Base-by-base conservation (phyloP, 2,888 invertebrate genomes). In the Thera britannica region DNA sequence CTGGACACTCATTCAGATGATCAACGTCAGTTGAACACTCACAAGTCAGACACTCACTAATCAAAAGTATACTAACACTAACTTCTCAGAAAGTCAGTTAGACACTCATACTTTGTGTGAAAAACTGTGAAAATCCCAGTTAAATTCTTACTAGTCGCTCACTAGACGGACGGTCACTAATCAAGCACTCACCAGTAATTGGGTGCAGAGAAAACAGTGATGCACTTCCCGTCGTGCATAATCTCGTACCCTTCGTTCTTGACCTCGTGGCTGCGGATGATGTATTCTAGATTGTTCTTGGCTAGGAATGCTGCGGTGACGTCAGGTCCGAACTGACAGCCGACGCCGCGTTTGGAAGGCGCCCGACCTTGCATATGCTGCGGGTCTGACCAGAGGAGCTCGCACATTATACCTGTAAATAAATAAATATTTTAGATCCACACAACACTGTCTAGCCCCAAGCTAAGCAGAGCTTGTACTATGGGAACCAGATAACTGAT, bases 201-300 rank as follows among this genome's bases (percentile, higher is more conserved):
- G 75, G 99, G 99, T 78, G 99, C 99, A 1, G 99, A 99, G 95
- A 99, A 99, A 58, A 99, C 99, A 9, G 99, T 99, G 84, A 99
- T 98, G 87, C 99, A 99, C 85, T 98, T 98, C 49, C 98, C 98
- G 83, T 97, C 96, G 86, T 99, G 99, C 41, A 97, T 97, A 56
- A 98, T 94, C 90, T 99, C 99, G 85, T 99, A 99, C 0, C 99
- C 99, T 66, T 97, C 97, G 79, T 97, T 97, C 92, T 99, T 99
- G 60, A 99, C 99, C 89, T 99, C 99, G 88, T 99, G 99, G 89
- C 98, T 98, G 68, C 99, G 95, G 67, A 99, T 97, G 77, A 99
- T 93, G 88, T 99, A 99, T 80, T 98, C 97, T 64, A 99, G 95
- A 38, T 96, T 96, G 91, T 99, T 99, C 46, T 94, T 89, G 69